These are phyloP conservation scores for Drosophila nr. fundita DNA, from an alignment of 2,888 invertebrate species.

Conservation along the genomic window DNA sequence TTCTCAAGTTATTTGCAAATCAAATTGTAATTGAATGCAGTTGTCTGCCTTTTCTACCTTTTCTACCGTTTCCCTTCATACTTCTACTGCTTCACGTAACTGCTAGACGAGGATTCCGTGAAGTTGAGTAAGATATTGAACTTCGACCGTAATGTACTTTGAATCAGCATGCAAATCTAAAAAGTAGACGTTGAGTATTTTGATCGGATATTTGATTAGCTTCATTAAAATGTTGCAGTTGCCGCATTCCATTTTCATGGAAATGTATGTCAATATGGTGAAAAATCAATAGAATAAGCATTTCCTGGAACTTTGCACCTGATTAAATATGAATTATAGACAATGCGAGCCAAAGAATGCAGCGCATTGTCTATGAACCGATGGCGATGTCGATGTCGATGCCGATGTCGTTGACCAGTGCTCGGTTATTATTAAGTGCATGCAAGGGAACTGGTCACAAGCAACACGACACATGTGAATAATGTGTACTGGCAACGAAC, in stretches of 20 bases:
- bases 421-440: constrained; percentile 52
- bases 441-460: constrained; percentile 42
- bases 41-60: constrained; percentile 3
- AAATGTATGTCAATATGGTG: constrained; percentile 53
- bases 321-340: constrained; percentile 69
- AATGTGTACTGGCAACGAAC: constrained; percentile 52
- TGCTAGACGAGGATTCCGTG: constrained; percentile 30
- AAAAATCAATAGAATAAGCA: constrained; percentile 63
- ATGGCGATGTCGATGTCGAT: constrained; percentile 23
- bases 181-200: constrained; percentile 1
- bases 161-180: constrained; percentile 48
- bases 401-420: constrained; percentile 65
- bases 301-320: constrained; percentile 59
- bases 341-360: constrained; percentile 30
- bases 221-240: constrained; percentile 36
- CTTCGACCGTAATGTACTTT: constrained; percentile 33
- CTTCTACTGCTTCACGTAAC: not conserved
- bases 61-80: not conserved
- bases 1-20: constrained; percentile 66
- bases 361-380: constrained; percentile 58
- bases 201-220: constrained; percentile 36
- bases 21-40: constrained; percentile 67
- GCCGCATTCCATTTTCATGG: not conserved
- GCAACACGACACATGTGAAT: constrained; percentile 62
- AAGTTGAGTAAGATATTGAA: constrained; percentile 46